Conservation (phyloP, 2,888 invertebrate genomes). For the Troides aeacus region DNA sequence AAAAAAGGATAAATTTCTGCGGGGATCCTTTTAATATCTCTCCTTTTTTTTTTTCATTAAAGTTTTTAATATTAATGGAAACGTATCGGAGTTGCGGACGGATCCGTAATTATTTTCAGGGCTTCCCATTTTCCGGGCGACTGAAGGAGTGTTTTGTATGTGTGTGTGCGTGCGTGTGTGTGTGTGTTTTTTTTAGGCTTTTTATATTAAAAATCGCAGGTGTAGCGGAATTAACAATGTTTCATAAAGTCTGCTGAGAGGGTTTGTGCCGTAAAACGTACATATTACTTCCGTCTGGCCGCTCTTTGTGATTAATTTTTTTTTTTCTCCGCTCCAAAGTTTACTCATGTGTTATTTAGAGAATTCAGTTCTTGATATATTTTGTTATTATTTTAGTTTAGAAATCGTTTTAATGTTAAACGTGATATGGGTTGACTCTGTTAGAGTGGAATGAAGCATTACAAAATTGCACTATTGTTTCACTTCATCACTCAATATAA, state of each 20-base stretch:
- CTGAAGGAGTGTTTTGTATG: conserved; percentile 32
- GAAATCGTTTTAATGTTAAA: no score
- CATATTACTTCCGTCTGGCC: conserved; percentile 30
- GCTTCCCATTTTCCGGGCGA: conserved; percentile 60
- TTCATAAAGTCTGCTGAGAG: conserved; percentile 27
- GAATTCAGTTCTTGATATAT: not conserved
- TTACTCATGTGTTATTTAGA: conserved; percentile 24
- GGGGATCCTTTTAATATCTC: conserved; percentile 67
- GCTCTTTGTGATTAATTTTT: conserved; percentile 28
- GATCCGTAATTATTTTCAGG: conserved; percentile 71
- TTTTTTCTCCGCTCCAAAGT: conserved; percentile 11
- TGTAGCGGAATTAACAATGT: conserved; percentile 35
- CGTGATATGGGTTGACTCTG: no score
- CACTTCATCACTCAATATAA: no score
- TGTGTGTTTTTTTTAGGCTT: conserved; percentile 32
- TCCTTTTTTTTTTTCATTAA: conserved; percentile 72
- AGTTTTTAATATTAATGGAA: conserved; percentile 79
- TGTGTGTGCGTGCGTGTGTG: no score
- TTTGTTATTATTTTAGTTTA: conserved; percentile 8
- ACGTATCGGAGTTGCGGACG: conserved; percentile 58
- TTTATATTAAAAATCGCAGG: conserved; percentile 39
- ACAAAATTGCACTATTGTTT: no score
- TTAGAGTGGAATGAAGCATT: no score
- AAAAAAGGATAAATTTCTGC: conserved; percentile 74
- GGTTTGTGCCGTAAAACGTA: conserved; percentile 28